Evolutionary conservation across 92 coral and sea anemone genomes (phyloP).

Genomic region (Epizoanthus rinbou): DNA sequence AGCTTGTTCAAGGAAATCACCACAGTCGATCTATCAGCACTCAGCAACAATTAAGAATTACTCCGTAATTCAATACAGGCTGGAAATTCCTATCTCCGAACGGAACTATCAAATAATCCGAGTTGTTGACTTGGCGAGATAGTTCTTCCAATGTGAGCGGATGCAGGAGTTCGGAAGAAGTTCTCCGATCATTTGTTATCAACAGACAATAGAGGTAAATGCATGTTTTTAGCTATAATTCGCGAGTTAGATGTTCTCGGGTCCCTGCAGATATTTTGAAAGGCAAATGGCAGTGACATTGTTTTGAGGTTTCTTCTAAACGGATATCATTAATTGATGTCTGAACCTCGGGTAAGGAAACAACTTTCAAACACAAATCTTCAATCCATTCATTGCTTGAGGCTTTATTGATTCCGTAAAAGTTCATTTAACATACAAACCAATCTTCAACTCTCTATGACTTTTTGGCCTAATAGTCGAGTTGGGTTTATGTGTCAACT

Average conservation of each 20-base stretch:
- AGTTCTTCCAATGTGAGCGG: conserved; percentile 7
- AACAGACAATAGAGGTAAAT: conserved; percentile 10
- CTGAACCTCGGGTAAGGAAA: too few relatives aligned
- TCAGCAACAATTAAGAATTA: conserved; percentile 32
- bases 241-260: not conserved
- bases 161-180: not conserved
- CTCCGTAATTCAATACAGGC: conserved; percentile 30
- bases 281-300: not conserved
- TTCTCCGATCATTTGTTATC: not conserved
- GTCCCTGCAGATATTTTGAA: not conserved
- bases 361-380: too few relatives aligned
- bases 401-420: too few relatives aligned
- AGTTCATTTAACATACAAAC: too few relatives aligned
- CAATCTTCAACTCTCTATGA: too few relatives aligned
- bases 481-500: too few relatives aligned
- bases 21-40: conserved; percentile 34
- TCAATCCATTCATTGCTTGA: too few relatives aligned
- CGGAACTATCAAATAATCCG: conserved; percentile 11
- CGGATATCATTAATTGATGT: too few relatives aligned
- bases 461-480: too few relatives aligned
- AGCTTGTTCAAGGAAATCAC: conserved; percentile 19
- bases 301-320: not conserved
- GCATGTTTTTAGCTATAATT: not conserved
- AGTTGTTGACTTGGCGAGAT: conserved; percentile 33
- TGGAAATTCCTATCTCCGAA: conserved; percentile 26